Evolutionary conservation across 2,888 invertebrate species (phyloP).

Genomic region (Sturmia bella): DNA sequence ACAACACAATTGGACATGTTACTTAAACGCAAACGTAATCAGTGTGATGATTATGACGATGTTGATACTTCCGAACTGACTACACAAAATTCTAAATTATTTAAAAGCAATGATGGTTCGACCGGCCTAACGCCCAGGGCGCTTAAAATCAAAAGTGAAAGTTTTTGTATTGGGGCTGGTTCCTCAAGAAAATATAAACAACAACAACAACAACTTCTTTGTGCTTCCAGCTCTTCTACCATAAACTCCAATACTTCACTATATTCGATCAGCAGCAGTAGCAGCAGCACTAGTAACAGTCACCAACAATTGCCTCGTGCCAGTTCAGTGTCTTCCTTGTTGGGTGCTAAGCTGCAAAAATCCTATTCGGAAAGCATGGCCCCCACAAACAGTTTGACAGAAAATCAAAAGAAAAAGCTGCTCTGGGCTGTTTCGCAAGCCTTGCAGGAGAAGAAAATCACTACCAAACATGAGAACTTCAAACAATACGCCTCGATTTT

Average conservation of each 20-base stretch:
- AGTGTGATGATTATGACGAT: conserved; percentile 74
- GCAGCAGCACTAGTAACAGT: conserved; percentile 55
- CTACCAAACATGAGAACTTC: conserved; percentile 86
- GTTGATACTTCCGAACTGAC: conserved; percentile 70
- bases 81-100: conserved; percentile 75
- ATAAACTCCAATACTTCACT: conserved; percentile 18
- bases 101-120: conserved; percentile 70
- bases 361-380: conserved; percentile 76
- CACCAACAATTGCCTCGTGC: conserved; percentile 36
- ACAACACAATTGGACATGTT: conserved; percentile 75
- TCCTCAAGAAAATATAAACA: conserved; percentile 72
- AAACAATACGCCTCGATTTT: conserved; percentile 87
- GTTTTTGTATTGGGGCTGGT: conserved; percentile 81
- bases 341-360: conserved; percentile 71
- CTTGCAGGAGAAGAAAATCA: conserved; percentile 87
- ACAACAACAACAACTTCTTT: conserved; percentile 52
- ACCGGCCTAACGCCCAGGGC: conserved; percentile 78
- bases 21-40: conserved; percentile 78
- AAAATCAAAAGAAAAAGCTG: conserved; percentile 85
- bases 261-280: conserved; percentile 41
- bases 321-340: conserved; percentile 40
- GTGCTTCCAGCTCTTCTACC: conserved; percentile 44
- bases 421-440: conserved; percentile 92
- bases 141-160: conserved; percentile 81
- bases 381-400: conserved; percentile 76